These are phyloP conservation scores for human (Homo sapiens) DNA, from an alignment of 2,113 vertebrate species.

Conservation along the genomic window GRCh38 chr5:149750001-149750500, in stretches of 20 bases:
- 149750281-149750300: conserved; percentile 26
- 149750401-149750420: background rate
- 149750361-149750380: background rate
- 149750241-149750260: conserved; percentile 68
- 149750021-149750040: background rate
- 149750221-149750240: conserved; percentile 63
- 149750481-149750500: background rate
- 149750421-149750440: background rate
- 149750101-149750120: conserved; percentile 68
- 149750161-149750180: conserved; percentile 69
- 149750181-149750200: conserved; percentile 56
- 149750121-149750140: conserved; percentile 65
- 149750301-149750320: conserved; percentile 54
- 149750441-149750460: background rate
- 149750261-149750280: conserved; percentile 70
- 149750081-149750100: conserved; percentile 68
- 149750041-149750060: background rate
- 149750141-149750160: conserved; percentile 69
- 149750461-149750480: background rate
- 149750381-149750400: background rate
- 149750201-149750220: conserved; percentile 57
- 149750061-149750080: conserved; percentile 35
- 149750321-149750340: conserved; percentile 40
- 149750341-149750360: conserved; percentile 38
- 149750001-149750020: background rate